Evolutionary conservation across 2,888 invertebrate genomes (phyloP), one percentile per base, ranked within the genome.

Genomic region (Nymphalis c-album): DNA sequence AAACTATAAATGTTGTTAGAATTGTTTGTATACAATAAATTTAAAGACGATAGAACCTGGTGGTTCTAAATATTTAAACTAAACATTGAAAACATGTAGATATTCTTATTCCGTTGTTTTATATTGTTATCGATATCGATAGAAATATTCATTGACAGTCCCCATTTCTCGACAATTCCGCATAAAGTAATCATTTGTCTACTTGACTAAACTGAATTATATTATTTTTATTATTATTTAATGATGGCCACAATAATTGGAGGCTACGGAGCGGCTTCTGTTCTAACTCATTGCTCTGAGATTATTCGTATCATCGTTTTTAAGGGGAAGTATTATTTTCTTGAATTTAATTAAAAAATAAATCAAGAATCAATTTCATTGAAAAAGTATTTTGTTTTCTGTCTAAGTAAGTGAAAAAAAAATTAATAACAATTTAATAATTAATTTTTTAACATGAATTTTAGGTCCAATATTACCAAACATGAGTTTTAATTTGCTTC

Each of bases 131-230:
- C 61, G 67, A 71, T 67, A 70, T 72, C 69, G 67, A 63, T 62
- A 71, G 51, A 48, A 22, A 18, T n/a, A 6, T 18, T 31, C 60
- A 80, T 78, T 75, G 84, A 74, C 84, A 86, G 82, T 40, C 50
- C 22, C 60, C 67, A 63, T 58, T 20, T 71, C 73, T 74, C 72
- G 72, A 78, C 80, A 80, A 85, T 84, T 85, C 85, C 80, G 82
- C 85, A 81, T 83, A 85, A 85, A 85, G 89, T 88, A 88, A 91
- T 90, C 90, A 91, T 90, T 90, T 88, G 90, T 89, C 90, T 91
- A 91, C 90, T 91, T 91, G 87, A 86, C 89, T 91, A 91, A 91
- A 90, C 90, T 91, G 87, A 91, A 90, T 91, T 90, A 90, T 88
- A 90, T 90, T 86, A 87, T 90, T 88, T 90, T 88, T 89, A 84